phyloP scores from a whole-genome alignment of 2,113 vertebrate genomes.

The Mormoops blainvillei region DNA sequence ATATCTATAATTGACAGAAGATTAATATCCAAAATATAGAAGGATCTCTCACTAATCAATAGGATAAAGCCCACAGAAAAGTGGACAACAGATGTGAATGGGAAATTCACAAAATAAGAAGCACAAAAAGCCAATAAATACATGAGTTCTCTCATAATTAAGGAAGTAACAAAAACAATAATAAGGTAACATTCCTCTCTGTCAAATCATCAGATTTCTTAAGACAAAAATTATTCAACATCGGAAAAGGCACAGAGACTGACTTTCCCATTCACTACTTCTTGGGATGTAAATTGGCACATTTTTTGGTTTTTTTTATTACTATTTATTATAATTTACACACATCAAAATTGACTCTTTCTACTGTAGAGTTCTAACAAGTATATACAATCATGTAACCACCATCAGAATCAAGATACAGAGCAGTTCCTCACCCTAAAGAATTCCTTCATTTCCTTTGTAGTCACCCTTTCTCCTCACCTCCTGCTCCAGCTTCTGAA shows the following conservation, averaged over 20 bases:
- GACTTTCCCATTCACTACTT: not conserved
- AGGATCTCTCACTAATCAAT: not conserved
- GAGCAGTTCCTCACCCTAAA: not conserved
- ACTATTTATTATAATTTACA: not conserved
- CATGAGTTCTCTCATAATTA: not conserved
- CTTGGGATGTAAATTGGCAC: not conserved
- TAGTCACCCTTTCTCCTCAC: not conserved
- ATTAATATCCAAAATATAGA: not conserved
- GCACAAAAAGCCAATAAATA: not conserved
- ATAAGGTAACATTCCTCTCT: not conserved
- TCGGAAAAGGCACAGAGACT: not conserved
- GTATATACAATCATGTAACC: not conserved
- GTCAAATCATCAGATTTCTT: not conserved
- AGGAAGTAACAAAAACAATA: not conserved
- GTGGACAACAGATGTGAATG: not conserved
- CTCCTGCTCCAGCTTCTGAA: not conserved
- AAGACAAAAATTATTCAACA: not conserved
- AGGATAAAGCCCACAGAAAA: not conserved
- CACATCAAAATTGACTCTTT: not conserved
- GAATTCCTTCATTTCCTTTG: not conserved
- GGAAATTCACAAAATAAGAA: not conserved
- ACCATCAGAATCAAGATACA: not conserved
- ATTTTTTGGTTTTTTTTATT: not conserved
- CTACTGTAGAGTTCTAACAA: not conserved
- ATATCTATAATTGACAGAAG: not conserved